Evolutionary conservation across 2,888 invertebrate species (phyloP), one percentile per base, ranked within the genome.

Genomic region (Stomorhina lunata): DNA sequence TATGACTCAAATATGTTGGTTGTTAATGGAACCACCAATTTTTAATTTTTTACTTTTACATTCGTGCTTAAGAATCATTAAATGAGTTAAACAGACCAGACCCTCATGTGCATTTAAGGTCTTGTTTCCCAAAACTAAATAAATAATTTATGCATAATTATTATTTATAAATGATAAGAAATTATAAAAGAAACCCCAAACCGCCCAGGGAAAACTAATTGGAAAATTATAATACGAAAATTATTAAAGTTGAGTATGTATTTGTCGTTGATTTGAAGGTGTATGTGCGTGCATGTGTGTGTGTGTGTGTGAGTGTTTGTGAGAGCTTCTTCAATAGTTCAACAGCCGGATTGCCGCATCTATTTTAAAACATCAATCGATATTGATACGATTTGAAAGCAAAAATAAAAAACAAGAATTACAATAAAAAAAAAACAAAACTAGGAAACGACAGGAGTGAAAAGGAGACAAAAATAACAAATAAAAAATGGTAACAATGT

Each of bases 401-500:
- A 65, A 15, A 22, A 45, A 22, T 15, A 25, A 50, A 40, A 61
- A 53, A 29, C 15, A 69, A 61, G 22, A 59, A 57, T 34, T n/a
- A 45, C 12, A 29, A 34, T 1, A 10, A 9, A 27, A 53, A 57
- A 32, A 48, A 68, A 83, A 40, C 66, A 57, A 40, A 32, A 32
- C 34, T 4, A 55, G 72, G 61, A 53, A 66, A 40, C 40, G 40
- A 10, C 29, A 2, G 55, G 48, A 15, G 45, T 20, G 20, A 65
- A 53, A n/a, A 17, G 27, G 10, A 22, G 43, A 40, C 65, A 37
- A 63, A 72, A 79, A 68, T 40, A 77, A 69, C 50, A 71, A 57
- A 71, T n/a, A 84, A 79, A 87, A 87, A 88, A 90, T 88, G 91
- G 91, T 91, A 90, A 91, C 91, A 85, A 91, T 91, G 91, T 91